phyloP scores from a whole-genome alignment of 2,797 vertebrate genomes.

The Remorina albescens region DNA sequence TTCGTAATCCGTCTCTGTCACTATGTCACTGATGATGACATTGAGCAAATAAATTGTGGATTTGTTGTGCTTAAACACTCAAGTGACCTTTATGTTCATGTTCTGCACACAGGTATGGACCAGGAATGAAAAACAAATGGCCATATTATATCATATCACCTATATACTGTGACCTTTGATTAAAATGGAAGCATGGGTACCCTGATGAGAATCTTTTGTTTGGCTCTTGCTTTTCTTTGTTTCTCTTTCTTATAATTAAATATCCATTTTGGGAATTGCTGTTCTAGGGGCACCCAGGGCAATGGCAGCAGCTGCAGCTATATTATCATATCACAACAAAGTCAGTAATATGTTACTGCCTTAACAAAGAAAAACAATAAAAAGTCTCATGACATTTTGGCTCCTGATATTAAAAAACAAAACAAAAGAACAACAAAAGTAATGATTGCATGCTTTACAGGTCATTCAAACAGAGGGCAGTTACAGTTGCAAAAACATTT shows the following conservation, averaged over 20 bases:
- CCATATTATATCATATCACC: background rate
- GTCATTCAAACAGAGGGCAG: constrained; percentile 49
- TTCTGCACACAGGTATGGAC: constrained; percentile 7
- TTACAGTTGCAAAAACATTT: constrained; percentile 18
- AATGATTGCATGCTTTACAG: constrained; percentile 46
- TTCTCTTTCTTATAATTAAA: constrained; percentile 52
- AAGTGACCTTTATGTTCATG: constrained; percentile 34
- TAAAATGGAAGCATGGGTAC: constrained; percentile 34
- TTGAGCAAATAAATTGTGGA: constrained; percentile 8
- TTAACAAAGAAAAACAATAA: constrained; percentile 32
- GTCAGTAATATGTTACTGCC: constrained; percentile 46
- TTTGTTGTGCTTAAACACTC: constrained; percentile 19
- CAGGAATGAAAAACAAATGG: constrained; percentile 9
- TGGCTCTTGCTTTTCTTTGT: constrained; percentile 37
- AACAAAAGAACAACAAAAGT: constrained; percentile 30
- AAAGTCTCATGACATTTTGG: constrained; percentile 57
- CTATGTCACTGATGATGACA: constrained; percentile 18
- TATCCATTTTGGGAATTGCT: constrained; percentile 51
- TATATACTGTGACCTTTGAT: constrained; percentile 46
- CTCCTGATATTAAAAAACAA: constrained; percentile 26
- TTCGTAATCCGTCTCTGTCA: constrained; percentile 9
- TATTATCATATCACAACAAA: constrained; percentile 25
- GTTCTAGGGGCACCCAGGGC: constrained; percentile 32
- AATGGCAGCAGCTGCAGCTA: constrained; percentile 32
- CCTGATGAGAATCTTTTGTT: constrained; percentile 40